Base-by-base conservation (phyloP, 2,888 invertebrate species). In the Leptopterna dolabrata region DNA sequence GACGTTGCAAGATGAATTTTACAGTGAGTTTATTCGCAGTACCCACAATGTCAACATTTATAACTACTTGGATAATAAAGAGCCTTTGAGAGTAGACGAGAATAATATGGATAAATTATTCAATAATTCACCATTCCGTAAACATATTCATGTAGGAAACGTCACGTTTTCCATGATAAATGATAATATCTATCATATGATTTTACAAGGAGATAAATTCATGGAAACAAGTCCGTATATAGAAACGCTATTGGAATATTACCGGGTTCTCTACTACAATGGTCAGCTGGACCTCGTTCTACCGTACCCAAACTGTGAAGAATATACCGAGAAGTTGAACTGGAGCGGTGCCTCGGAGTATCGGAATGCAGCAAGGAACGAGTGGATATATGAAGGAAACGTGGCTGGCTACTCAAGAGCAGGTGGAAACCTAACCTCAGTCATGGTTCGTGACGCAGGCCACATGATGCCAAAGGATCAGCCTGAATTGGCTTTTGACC, bases 201-300 rank as follows among this genome's bases (percentile, higher is more conserved):
- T 95, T 91, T 92, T 98, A 27, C 93, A 94, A 89, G 92, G 93
- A 51, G 98, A 98, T 91, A 93, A 97, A 0, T 96, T 97, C 95
- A 94, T 96, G 90, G 95, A 95, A 0, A 95, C 96, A 9, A 95
- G 96, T 11, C 94, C 94, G 0, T 95, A 95, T 94, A 92, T 97
- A 86, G 93, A 94, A 0, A 95, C 95, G 90, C 92, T 97, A 0
- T 91, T 96, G 0, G 93, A 94, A 55, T 36, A 89, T 45, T 96
- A 95, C 90, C 93, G 93, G 91, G 94, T 97, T 11, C 93, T 97
- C 76, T 94, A 97, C 89, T 98, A 97, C 91, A 97, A 95, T 91
- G 98, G 98, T 0, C 98, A 98, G 91, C 91, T 98, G 89, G 98
- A 98, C 91, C 95, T 98, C n/a, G 97, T 97, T 89, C 97, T 97